Evolutionary conservation across 1,140 invertebrate species (phyloP).

Genomic region (Drosophila carrolli): DNA sequence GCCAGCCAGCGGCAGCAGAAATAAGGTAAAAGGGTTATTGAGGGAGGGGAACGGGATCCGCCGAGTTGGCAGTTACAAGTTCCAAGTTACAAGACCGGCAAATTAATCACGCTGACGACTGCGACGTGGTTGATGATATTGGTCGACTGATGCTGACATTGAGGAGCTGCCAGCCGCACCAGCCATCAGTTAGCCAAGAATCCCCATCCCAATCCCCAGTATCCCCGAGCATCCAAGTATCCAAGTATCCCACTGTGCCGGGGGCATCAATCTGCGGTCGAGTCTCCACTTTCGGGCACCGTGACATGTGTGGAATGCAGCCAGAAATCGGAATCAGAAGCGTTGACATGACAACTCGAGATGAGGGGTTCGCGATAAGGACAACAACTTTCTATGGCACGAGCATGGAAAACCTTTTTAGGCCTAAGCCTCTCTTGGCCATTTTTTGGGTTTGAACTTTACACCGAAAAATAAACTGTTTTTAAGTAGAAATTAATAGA

Average conservation of each 20-base stretch:
- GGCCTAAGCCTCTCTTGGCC: slow-evolving; percentile 37
- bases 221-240: neutral
- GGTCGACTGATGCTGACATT: slow-evolving; percentile 82
- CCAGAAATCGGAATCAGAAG: slow-evolving; percentile 77
- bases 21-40: slow-evolving; percentile 33
- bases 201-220: neutral
- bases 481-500: neutral
- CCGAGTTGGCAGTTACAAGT: slow-evolving; percentile 55
- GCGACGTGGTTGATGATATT: slow-evolving; percentile 82
- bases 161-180: slow-evolving; percentile 74
- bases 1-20: slow-evolving; percentile 47
- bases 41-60: neutral
- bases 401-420: slow-evolving; percentile 81
- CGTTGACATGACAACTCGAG: slow-evolving; percentile 83
- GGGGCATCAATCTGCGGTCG: slow-evolving; percentile 57
- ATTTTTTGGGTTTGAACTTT: slow-evolving; percentile 11
- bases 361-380: slow-evolving; percentile 64
- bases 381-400: slow-evolving; percentile 70
- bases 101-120: slow-evolving; percentile 79
- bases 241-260: slow-evolving; percentile 48
- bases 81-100: slow-evolving; percentile 68
- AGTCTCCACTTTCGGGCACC: slow-evolving; percentile 26
- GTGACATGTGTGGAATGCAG: slow-evolving; percentile 74
- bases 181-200: slow-evolving; percentile 63
- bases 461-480: neutral